Percentiles rank a stretch among this genome's conserved stretches.
Evolutionary conservation across 1,140 invertebrate genomes (phyloP).

Genomic region (Drosophila bocki): DNA sequence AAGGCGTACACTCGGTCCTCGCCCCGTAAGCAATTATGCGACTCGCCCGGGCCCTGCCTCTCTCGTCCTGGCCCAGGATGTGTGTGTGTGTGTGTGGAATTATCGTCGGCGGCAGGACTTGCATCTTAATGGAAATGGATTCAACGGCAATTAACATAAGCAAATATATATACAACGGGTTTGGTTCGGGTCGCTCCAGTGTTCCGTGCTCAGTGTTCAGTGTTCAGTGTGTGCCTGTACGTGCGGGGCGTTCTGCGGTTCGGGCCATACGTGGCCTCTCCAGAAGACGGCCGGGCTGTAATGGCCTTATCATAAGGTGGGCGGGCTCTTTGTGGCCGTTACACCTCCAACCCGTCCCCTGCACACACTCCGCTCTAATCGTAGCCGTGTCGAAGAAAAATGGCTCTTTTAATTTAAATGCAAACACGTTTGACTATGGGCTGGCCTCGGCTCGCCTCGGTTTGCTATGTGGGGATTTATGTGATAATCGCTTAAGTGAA

Average conservation of each 20-base stretch:
- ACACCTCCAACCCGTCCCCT: slow-evolving; percentile 11
- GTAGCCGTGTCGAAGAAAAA: slow-evolving; percentile 76
- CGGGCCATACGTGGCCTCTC: slow-evolving; percentile 64
- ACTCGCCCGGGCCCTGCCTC: slow-evolving; percentile 2
- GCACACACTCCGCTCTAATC: slow-evolving; percentile 35
- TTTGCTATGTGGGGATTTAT: slow-evolving; percentile 74
- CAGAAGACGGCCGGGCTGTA: slow-evolving; percentile 51
- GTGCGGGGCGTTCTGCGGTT: slow-evolving; percentile 76
- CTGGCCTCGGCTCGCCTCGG: slow-evolving; percentile 18
- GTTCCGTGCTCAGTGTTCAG: slow-evolving; percentile 13
- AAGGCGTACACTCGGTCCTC: slow-evolving; percentile 71
- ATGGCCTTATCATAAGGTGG: slow-evolving; percentile 82
- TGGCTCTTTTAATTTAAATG: slow-evolving; percentile 85
- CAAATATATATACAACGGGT: slow-evolving; percentile 80
- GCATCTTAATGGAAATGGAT: slow-evolving; percentile 85
- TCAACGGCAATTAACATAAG: slow-evolving; percentile 85
- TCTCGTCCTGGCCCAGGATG: slow-evolving; percentile 20
- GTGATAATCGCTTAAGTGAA: slow-evolving; percentile 85
- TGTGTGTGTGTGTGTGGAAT: slow-evolving; percentile 67
- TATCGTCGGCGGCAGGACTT: slow-evolving; percentile 80
- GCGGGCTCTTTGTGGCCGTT: slow-evolving; percentile 66
- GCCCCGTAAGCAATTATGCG: slow-evolving; percentile 73
- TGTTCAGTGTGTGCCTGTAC: slow-evolving; percentile 45
- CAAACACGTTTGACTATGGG: slow-evolving; percentile 82
- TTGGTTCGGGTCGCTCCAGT: slow-evolving; percentile 42